A percentile compares a stretch with the other conserved stretches of the same genome.
Conservation (phyloP, 2,797 vertebrate species). For the Salarias fasciatus region DNA sequence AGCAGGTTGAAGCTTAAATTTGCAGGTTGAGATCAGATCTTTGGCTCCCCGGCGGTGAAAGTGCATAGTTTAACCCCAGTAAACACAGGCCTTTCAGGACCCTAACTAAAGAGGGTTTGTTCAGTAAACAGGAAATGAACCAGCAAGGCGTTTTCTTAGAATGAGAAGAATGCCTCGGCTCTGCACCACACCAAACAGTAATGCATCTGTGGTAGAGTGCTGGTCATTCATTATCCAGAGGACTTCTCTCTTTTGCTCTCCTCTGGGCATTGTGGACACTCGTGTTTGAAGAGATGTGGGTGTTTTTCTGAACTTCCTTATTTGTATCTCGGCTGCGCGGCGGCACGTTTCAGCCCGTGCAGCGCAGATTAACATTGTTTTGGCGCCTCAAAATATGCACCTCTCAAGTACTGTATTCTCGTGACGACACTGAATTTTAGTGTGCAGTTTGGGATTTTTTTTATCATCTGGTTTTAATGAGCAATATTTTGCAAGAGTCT, state of each 20-base stretch:
- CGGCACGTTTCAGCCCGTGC: conserved; percentile 12
- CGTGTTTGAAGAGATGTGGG: conserved; percentile 53
- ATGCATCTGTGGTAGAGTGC: conserved; percentile 70
- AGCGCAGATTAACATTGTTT: conserved; percentile 27
- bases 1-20: conserved; percentile 82
- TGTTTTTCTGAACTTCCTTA: conserved; percentile 51
- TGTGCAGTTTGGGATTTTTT: too few species aligned
- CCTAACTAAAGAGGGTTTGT: conserved; percentile 73
- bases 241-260: conserved; percentile 42
- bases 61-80: conserved; percentile 80
- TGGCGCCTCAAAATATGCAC: conserved; percentile 1
- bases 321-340: conserved; percentile 33
- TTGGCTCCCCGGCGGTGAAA: conserved; percentile 77
- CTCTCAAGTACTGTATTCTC: too few species aligned
- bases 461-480: conserved; percentile 30
- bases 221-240: conserved; percentile 73
- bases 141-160: conserved; percentile 82
- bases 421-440: too few species aligned
- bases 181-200: conserved; percentile 77
- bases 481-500: conserved; percentile 15
- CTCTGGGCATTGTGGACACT: conserved; percentile 52
- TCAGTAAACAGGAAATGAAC: conserved; percentile 90
- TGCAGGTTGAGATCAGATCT: conserved; percentile 83
- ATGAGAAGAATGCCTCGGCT: conserved; percentile 81
- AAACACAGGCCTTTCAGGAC: conserved; percentile 81